Base-by-base conservation (phyloP, 2,797 vertebrate genomes). In the Salarias fasciatus region DNA sequence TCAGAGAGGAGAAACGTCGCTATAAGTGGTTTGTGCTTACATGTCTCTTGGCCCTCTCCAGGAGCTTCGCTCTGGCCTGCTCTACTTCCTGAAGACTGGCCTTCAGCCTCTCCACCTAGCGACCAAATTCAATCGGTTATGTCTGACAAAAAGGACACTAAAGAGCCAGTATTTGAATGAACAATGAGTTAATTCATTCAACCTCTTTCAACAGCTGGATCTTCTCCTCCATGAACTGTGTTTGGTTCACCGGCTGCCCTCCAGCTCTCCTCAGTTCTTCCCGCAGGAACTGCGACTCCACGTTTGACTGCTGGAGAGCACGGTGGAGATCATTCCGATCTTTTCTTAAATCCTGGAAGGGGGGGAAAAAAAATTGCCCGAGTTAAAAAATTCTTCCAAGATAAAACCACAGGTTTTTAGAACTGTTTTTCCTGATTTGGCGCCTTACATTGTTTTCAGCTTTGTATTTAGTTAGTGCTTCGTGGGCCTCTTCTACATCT, bases 31-130 rank as follows among this genome's bases (percentile, higher is more conserved):
- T n/a, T n/a, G n/a, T 4, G 63, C 90, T 88, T 79, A 93, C 93
- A 7, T 93, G 91, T 92, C 91, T 88, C 76, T 93, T 93, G 11
- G 93, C 93, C 66, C 90, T 83, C 0, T 93, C 92, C 3, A 93
- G 82, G 10, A 94, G 83, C 76, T 88, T 91, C 2, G 53, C 50
- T 77, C 79, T 79, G 54, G 85, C 74, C 62, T 92, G 85, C 53
- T 93, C 91, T 0, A 51, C 58, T 59, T 92, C 88, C 65, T 72
- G 80, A 12, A 94, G 80, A 52, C 42, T 85, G 24, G 31, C 43
- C 80, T 91, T 93, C 52, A 93, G 81, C 68, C 80, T 89, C 65
- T 92, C 89, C 71, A 94, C 73, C 93, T 94, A 35, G 1, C 5
- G 45, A 52, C 33, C 8, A 9, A 64, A 60, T 6, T 52, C 15